Percentiles rank a stretch among this genome's conserved stretches.
Conservation (phyloP, 2,113 vertebrate genomes). For the Sapajus apella region DNA sequence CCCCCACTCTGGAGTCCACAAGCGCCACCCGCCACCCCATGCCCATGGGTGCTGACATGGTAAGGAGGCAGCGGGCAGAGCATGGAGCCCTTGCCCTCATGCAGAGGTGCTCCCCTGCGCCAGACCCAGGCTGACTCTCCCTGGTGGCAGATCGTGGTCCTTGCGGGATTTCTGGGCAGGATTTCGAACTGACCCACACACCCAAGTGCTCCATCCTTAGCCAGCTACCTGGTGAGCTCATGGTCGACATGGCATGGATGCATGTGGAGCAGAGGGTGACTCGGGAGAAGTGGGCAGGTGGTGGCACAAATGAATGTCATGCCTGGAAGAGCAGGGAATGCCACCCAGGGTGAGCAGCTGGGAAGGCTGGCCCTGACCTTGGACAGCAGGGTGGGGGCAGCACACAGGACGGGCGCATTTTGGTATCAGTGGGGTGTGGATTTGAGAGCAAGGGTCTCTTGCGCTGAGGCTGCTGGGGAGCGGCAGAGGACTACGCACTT, state of each 20-base stretch:
- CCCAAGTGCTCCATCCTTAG: fast-evolving
- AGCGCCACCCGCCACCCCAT: neutral
- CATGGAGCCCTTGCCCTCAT: fast-evolving
- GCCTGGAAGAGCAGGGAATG: neutral
- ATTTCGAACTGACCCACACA: fast-evolving
- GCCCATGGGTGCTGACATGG: fast-evolving
- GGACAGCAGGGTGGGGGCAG: fast-evolving
- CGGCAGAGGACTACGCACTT: fast-evolving
- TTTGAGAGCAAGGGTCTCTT: fast-evolving
- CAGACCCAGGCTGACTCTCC: neutral
- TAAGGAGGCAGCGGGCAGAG: neutral
- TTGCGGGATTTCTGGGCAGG: fast-evolving
- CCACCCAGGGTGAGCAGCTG: fast-evolving
- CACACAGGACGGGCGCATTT: fast-evolving
- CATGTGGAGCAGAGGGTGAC: fast-evolving
- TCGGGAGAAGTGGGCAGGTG: fast-evolving
- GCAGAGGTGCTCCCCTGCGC: fast-evolving
- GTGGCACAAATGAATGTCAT: fast-evolving
- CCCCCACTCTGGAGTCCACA: neutral
- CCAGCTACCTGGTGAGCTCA: fast-evolving
- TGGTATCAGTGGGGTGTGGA: fast-evolving
- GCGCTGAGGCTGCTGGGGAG: fast-evolving
- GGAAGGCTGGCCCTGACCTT: fast-evolving
- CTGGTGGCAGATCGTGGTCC: fast-evolving
- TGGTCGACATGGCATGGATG: fast-evolving